phyloP scores from a whole-genome alignment of 1,140 invertebrate species.

The Anastatus disparis region DNA sequence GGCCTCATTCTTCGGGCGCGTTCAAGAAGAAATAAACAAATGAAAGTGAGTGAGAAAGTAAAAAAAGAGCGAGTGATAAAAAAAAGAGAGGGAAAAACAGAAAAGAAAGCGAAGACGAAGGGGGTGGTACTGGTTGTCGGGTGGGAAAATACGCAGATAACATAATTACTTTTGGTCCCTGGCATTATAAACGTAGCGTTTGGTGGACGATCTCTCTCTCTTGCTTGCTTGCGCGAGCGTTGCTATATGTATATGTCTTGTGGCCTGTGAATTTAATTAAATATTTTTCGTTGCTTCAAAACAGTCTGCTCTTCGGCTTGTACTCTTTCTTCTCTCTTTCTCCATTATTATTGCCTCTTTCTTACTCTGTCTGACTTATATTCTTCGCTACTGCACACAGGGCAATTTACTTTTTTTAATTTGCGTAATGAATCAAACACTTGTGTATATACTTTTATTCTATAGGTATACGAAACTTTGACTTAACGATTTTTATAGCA shows the following conservation, averaged over 20 bases:
- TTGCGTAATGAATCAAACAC: constrained; percentile 43
- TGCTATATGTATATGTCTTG: too few species aligned
- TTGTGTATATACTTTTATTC: constrained; percentile 18
- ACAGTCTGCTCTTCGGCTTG: constrained; percentile 8
- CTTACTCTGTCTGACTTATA: not conserved
- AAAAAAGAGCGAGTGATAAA: constrained; percentile 3
- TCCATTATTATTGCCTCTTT: not conserved
- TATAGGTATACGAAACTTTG: too few species aligned
- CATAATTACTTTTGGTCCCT: constrained; percentile 43
- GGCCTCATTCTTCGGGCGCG: not conserved
- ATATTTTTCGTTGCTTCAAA: constrained; percentile 41
- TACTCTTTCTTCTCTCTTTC: not conserved
- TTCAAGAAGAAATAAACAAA: constrained; percentile 34
- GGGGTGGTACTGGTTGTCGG: too few species aligned
- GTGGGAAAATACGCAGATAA: constrained; percentile 35
- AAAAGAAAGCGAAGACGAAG: constrained; percentile 18
- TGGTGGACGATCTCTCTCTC: constrained; percentile 18
- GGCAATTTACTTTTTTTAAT: constrained; percentile 44
- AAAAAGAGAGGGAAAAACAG: constrained; percentile 20
- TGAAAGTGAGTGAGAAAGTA: constrained; percentile 2
- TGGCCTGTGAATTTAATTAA: constrained; percentile 43
- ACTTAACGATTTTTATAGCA: too few species aligned
- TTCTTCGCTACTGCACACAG: constrained; percentile 7
- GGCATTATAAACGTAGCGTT: constrained; percentile 31
- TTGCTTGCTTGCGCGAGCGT: constrained; percentile 27